These are phyloP conservation scores for Acanthiza pusilla DNA, from an alignment of 2,797 vertebrate species.

Conservation along the genomic window DNA sequence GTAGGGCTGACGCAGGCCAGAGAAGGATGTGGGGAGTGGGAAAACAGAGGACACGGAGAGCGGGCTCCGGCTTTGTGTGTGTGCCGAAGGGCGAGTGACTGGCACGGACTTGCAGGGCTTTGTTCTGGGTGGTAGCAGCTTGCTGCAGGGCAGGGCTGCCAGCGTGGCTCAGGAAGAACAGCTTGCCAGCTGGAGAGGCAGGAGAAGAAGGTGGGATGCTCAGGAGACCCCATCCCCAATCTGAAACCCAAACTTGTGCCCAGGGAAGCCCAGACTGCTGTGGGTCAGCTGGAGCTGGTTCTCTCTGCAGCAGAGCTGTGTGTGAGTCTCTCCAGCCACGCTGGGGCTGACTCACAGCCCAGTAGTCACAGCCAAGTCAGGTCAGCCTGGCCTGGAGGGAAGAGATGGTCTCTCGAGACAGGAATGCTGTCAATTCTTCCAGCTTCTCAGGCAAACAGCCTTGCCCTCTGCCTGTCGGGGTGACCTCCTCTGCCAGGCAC, in stretches of 20 bases:
- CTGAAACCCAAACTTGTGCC: background rate
- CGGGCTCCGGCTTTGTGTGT: rapidly evolving
- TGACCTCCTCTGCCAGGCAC: background rate
- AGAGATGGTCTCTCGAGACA: background rate
- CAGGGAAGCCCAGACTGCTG: rapidly evolving
- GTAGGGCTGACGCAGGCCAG: background rate
- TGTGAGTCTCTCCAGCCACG: background rate
- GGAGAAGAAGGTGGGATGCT: background rate
- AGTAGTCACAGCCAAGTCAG: constrained; percentile 4
- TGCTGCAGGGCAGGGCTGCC: background rate
- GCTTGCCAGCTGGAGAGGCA: background rate
- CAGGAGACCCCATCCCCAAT: background rate
- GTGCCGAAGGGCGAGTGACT: background rate
- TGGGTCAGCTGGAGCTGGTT: background rate
- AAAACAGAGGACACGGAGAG: background rate
- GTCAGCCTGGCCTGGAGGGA: constrained; percentile 38
- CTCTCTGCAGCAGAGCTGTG: background rate
- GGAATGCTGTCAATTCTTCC: constrained; percentile 11
- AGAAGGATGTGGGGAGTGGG: background rate
- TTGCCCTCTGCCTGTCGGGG: constrained; percentile 8
- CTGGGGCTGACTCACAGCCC: constrained; percentile 30
- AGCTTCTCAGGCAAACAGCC: constrained; percentile 32
- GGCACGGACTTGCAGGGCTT: background rate
- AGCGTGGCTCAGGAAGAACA: rapidly evolving
- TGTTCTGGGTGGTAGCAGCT: background rate